Conservation (phyloP, 2,113 vertebrate genomes). For the Macquaria australasica region DNA sequence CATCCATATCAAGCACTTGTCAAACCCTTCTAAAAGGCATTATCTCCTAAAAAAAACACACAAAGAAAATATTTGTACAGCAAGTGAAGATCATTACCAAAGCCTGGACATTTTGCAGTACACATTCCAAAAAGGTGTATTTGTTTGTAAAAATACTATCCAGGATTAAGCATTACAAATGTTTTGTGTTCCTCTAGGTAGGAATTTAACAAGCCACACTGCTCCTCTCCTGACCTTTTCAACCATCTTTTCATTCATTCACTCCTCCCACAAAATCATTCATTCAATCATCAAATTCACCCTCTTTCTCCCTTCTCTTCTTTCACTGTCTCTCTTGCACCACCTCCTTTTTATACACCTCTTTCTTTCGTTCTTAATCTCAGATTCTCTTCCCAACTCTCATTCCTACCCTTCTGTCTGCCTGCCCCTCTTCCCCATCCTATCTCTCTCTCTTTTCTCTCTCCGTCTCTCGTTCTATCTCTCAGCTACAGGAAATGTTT, state of each 20-base stretch:
- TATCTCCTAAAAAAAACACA: not conserved
- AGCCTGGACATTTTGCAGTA: not conserved
- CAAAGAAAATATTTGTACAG: not conserved
- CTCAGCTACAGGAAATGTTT: conserved; percentile 84
- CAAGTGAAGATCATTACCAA: not conserved
- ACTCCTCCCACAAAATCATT: conserved; percentile 57
- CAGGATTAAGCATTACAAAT: not conserved
- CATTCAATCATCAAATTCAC: conserved; percentile 61
- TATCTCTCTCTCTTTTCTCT: conserved; percentile 62
- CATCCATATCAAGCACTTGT: not conserved
- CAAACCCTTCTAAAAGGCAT: not conserved
- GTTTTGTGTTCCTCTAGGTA: conserved; percentile 5
- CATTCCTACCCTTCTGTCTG: conserved; percentile 59
- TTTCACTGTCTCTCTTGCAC: conserved; percentile 67
- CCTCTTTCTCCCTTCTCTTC: conserved; percentile 69
- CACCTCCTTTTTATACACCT: conserved; percentile 53
- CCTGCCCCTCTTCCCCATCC: conserved; percentile 58
- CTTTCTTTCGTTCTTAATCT: conserved; percentile 64
- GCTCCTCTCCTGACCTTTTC: conserved; percentile 65
- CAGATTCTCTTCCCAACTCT: conserved; percentile 55
- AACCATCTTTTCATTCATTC: conserved; percentile 55
- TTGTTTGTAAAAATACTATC: not conserved
- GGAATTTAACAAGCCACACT: conserved; percentile 34
- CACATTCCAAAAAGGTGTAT: not conserved
- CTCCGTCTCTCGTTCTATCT: conserved; percentile 69